phyloP scores from a whole-genome alignment of 2,888 invertebrate genomes.

The Rhimphoctona megacephalus region DNA sequence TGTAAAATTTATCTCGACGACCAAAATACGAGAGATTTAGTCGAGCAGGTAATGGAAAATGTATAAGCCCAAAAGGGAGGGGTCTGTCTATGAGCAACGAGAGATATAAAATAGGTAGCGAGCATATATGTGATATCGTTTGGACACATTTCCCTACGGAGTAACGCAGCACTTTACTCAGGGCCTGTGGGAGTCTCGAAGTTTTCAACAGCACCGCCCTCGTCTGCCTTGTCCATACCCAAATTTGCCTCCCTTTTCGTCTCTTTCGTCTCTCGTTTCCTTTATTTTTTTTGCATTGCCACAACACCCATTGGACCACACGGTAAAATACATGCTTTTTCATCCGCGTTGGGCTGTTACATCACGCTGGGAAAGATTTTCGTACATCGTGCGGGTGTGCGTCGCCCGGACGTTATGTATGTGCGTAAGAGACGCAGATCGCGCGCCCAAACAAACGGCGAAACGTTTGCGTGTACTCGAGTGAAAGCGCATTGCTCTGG shows the following conservation, averaged over 20 bases:
- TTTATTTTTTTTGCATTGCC: constrained; percentile 26
- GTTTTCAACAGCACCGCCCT: constrained; percentile 57
- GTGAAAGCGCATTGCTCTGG: constrained; percentile 53
- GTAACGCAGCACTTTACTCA: constrained; percentile 28
- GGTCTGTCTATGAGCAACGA: constrained; percentile 18
- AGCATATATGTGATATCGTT: constrained; percentile 41
- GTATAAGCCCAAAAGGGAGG: constrained; percentile 28
- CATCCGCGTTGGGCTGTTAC: constrained; percentile 52
- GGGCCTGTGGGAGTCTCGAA: constrained; percentile 47
- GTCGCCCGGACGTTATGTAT: constrained; percentile 40
- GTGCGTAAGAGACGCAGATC: constrained; percentile 39
- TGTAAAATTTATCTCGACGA: constrained; percentile 14
- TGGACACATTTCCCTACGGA: constrained; percentile 47
- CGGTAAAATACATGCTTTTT: constrained; percentile 39
- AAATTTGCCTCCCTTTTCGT: background rate
- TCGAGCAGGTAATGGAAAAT: constrained; percentile 59
- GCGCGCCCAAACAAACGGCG: constrained; percentile 31
- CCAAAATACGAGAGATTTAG: constrained; percentile 44
- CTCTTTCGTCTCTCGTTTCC: background rate
- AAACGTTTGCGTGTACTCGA: constrained; percentile 50
- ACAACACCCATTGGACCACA: constrained; percentile 38
- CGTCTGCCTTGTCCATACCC: constrained; percentile 30
- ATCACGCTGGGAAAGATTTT: constrained; percentile 48
- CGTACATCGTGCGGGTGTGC: constrained; percentile 24
- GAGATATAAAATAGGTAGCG: constrained; percentile 9